A percentile compares a stretch with the other conserved stretches of the same genome.
These are phyloP conservation scores for Heteronetta atricapilla DNA, from an alignment of 2,113 vertebrate genomes.

Conservation along the genomic window DNA sequence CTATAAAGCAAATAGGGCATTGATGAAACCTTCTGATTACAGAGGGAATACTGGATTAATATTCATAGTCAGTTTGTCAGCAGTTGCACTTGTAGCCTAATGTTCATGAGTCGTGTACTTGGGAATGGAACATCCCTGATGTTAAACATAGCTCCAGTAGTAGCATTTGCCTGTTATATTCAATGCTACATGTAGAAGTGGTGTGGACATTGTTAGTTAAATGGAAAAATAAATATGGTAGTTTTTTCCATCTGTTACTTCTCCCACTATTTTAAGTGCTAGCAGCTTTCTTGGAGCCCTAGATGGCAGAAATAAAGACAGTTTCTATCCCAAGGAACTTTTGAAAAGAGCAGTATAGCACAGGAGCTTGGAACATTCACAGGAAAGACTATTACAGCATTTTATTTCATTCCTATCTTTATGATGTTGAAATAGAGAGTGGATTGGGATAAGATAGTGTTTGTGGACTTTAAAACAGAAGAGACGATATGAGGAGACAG, in stretches of 20 bases:
- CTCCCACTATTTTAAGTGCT: not conserved
- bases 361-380: not conserved
- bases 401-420: not conserved
- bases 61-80: not conserved
- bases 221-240: not conserved
- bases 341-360: not conserved
- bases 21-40: not conserved
- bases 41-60: not conserved
- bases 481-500: not conserved
- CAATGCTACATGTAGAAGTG: accelerated
- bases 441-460: not conserved
- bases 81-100: not conserved
- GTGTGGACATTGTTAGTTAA: not conserved
- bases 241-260: not conserved
- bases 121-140: not conserved
- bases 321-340: not conserved
- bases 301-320: not conserved
- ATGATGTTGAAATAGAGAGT: not conserved
- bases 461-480: not conserved
- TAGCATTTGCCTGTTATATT: not conserved
- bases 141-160: not conserved
- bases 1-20: not conserved
- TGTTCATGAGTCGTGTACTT: not conserved
- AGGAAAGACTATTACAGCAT: not conserved
- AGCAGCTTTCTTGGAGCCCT: not conserved